These are phyloP conservation scores for Telmatherina bonti DNA, from an alignment of 2,797 vertebrate species.

Conservation along the genomic window DNA sequence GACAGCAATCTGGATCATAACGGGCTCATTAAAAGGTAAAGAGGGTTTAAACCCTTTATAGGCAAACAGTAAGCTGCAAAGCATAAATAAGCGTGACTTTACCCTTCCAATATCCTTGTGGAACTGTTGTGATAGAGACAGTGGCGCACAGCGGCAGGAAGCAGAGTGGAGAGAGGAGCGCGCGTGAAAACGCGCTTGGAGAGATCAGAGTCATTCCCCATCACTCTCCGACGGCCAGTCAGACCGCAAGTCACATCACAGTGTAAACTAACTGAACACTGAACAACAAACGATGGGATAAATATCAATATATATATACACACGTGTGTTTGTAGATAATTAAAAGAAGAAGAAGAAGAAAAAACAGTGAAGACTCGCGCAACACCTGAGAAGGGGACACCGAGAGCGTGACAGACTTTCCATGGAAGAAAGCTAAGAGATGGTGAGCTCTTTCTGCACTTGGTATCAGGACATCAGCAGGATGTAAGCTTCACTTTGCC, in stretches of 20 bases:
- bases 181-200: conserved; percentile 44
- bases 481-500: conserved; percentile 35
- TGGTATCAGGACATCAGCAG: conserved; percentile 55
- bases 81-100: conserved; percentile 7
- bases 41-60: not conserved
- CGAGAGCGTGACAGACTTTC: conserved; percentile 39
- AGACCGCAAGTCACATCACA: conserved; percentile 32
- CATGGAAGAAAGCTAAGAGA: conserved; percentile 42
- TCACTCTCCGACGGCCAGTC: conserved; percentile 45
- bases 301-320: not conserved
- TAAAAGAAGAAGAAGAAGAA: not conserved
- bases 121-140: conserved; percentile 59
- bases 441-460: conserved; percentile 53
- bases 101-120: conserved; percentile 35
- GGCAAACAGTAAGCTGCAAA: no score
- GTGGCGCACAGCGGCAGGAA: conserved; percentile 62
- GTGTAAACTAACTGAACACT: conserved; percentile 26
- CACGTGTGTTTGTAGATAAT: not conserved
- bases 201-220: conserved; percentile 57
- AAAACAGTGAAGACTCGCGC: conserved; percentile 25
- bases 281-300: conserved; percentile 23
- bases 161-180: conserved; percentile 67
- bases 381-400: conserved; percentile 45
- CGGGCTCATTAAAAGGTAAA: not conserved
- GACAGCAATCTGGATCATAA: not conserved